These are phyloP conservation scores for Amaurobius ferox DNA, from an alignment of 2,888 invertebrate species.

Conservation along the genomic window DNA sequence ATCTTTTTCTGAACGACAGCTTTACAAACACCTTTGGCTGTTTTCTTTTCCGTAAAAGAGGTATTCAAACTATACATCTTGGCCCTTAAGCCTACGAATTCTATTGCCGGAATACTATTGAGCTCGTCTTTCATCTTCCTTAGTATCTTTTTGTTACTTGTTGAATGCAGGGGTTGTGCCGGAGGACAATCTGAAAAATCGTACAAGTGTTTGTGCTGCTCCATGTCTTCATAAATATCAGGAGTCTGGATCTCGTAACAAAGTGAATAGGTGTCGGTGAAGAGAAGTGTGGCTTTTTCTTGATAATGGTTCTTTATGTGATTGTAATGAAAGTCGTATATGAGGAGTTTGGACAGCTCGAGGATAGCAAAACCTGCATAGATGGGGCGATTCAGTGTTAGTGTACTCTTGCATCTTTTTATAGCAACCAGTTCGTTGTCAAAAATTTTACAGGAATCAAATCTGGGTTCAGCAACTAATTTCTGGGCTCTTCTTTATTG, in stretches of 20 bases:
- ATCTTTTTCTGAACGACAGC: background rate
- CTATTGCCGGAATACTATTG: background rate
- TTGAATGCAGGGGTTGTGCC: background rate
- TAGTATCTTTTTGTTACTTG: background rate
- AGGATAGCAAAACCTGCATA: slow-evolving; percentile 74
- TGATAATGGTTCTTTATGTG: slow-evolving; percentile 72
- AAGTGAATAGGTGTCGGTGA: slow-evolving; percentile 75
- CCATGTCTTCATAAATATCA: slow-evolving; percentile 6
- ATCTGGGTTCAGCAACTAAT: slow-evolving; percentile 48
- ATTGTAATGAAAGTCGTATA: slow-evolving; percentile 74
- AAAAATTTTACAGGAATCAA: slow-evolving; percentile 75
- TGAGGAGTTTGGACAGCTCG: slow-evolving; percentile 74
- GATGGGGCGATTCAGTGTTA: slow-evolving; percentile 72
- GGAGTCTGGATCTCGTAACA: background rate
- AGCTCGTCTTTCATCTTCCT: slow-evolving; percentile 28
- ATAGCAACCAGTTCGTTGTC: slow-evolving; percentile 29
- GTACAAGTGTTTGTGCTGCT: background rate
- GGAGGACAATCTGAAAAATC: slow-evolving; percentile 3
- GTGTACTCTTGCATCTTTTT: background rate
- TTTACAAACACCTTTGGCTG: background rate
- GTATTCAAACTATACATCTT: slow-evolving; percentile 5
- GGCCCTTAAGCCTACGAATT: slow-evolving; percentile 9
- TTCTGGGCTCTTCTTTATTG: slow-evolving; percentile 36
- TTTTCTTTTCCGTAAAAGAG: background rate
- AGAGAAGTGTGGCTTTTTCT: slow-evolving; percentile 71